These are phyloP conservation scores for Synergus itoensis DNA, from an alignment of 2,888 invertebrate genomes.

Conservation along the genomic window DNA sequence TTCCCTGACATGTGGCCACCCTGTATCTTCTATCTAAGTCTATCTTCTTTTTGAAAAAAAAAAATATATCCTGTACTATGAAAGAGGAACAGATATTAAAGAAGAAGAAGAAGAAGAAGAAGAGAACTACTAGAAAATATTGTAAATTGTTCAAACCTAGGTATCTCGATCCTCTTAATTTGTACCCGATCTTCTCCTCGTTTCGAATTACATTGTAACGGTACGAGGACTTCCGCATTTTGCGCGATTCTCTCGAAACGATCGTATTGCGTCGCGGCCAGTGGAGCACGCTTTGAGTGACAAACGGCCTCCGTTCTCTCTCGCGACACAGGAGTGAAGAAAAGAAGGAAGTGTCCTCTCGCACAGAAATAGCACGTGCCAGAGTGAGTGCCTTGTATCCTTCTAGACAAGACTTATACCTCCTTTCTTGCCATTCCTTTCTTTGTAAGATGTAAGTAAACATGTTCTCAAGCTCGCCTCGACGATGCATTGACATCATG, in stretches of 20 bases:
- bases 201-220: slow-evolving; percentile 32
- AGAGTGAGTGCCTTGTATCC: slow-evolving; percentile 1
- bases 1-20: too few species aligned
- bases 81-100: too few species aligned
- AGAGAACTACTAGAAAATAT: too few species aligned
- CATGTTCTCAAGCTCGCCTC: neutral
- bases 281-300: slow-evolving; percentile 31
- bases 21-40: too few species aligned
- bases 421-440: slow-evolving; percentile 16
- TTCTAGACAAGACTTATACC: slow-evolving; percentile 31
- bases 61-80: too few species aligned
- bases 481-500: neutral
- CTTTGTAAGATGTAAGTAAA: neutral
- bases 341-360: slow-evolving; percentile 34
- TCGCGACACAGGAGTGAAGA: slow-evolving; percentile 28
- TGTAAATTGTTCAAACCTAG: neutral
- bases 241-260: slow-evolving; percentile 50
- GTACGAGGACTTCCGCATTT: slow-evolving; percentile 54
- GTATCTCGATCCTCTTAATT: slow-evolving; percentile 12
- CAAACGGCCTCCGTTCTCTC: slow-evolving; percentile 29
- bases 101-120: too few species aligned
- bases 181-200: slow-evolving; percentile 4
- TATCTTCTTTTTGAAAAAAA: too few species aligned
- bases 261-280: slow-evolving; percentile 45
- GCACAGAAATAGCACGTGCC: slow-evolving; percentile 21